Base-by-base conservation (phyloP, 2,888 invertebrate genomes). In the Cyclophora punctaria region DNA sequence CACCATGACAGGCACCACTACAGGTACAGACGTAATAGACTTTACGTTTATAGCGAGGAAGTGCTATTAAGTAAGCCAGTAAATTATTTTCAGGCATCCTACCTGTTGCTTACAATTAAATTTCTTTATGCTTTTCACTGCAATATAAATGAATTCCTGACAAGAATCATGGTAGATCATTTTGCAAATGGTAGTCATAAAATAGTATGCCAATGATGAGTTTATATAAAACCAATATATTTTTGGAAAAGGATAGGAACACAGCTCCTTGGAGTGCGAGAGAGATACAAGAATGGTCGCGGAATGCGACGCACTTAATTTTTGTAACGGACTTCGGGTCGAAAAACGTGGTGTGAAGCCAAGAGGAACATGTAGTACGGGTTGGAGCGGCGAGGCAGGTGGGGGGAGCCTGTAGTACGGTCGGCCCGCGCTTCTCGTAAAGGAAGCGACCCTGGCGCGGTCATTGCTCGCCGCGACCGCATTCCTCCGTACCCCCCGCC, bases 371-470 rank as follows among this genome's bases (percentile, higher is more conserved):
- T 79, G 82, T 82, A 83, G 82, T 83, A 84, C 78, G 78, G 74
- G 56, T 60, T 62, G 67, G 64, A 63, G 55, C 66, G 63, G 20
- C 20, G 20, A 20, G 62, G 73, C 60, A 67, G 62, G 69, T 68
- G 73, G 77, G 75, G 75, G 69, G 64, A 62, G 79, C 73, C 76
- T 80, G 84, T 86, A 85, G 85, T 85, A 86, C 85, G 83, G 83
- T 78, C 83, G 83, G 81, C 78, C 78, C 78, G 84, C 80, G 79
- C 78, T 84, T 83, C 86, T 86, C 82, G 87, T 86, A 86, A 86
- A 87, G 86, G 86, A 86, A 85, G 83, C 86, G 86, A 85, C 87
- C 87, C 87, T 87, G 87, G 83, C 83, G 84, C 85, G 87, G 87
- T 87, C 87, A 87, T 84, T 87, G 87, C 87, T 83, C 87, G 87